These are phyloP conservation scores for Galerucella nymphaeae DNA, from an alignment of 2,888 invertebrate species.

Conservation along the genomic window DNA sequence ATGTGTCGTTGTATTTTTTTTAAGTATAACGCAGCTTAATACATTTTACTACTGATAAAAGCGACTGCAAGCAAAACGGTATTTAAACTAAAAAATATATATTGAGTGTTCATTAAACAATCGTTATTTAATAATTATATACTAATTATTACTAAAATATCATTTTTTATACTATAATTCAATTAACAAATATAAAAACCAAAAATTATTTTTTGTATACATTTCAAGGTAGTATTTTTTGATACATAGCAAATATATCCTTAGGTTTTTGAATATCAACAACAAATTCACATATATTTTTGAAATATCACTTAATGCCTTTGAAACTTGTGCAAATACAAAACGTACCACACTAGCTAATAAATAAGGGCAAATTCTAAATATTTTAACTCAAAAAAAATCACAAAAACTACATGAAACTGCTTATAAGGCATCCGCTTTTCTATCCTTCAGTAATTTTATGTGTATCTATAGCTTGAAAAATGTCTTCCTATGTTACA, in stretches of 20 bases:
- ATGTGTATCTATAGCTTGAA: too few relatives aligned
- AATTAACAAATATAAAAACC: background rate
- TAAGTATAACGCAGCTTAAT: conserved; percentile 2
- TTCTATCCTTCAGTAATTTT: too few relatives aligned
- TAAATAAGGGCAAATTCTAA: too few relatives aligned
- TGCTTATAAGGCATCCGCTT: too few relatives aligned
- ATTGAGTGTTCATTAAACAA: background rate
- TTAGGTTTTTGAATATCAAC: background rate
- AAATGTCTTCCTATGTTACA: too few relatives aligned
- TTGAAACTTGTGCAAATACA: too few relatives aligned
- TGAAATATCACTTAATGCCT: too few relatives aligned
- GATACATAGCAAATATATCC: background rate
- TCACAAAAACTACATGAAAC: too few relatives aligned
- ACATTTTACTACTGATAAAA: background rate
- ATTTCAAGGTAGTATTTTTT: background rate
- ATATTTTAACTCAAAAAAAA: too few relatives aligned
- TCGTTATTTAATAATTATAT: background rate
- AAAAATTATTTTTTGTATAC: background rate
- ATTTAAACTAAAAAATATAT: background rate
- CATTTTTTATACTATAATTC: background rate
- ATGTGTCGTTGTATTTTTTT: conserved; percentile 1
- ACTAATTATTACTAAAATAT: background rate
- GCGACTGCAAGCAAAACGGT: conserved; percentile 3
- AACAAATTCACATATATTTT: background rate
- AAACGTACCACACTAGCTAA: too few relatives aligned